These are phyloP conservation scores for Lycophotia porphyrea DNA, from an alignment of 2,888 invertebrate species.

Conservation along the genomic window DNA sequence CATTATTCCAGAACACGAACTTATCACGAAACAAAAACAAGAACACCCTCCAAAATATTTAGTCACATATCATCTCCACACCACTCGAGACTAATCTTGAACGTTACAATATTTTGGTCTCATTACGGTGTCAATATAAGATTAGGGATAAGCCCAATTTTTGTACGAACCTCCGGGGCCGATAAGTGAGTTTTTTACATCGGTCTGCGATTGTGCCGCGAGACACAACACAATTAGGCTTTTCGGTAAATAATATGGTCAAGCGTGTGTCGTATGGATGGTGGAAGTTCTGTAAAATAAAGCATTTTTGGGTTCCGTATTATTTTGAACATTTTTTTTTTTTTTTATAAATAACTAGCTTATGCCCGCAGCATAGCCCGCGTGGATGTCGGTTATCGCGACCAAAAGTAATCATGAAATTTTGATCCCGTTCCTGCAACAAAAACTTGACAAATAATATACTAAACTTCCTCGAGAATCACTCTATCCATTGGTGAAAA, in stretches of 20 bases:
- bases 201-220: slow-evolving; percentile 82
- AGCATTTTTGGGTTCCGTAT: neutral
- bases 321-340: neutral
- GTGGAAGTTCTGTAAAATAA: slow-evolving; percentile 43
- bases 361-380: too few species aligned
- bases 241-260: slow-evolving; percentile 61
- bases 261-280: slow-evolving; percentile 20
- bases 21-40: neutral
- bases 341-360: neutral
- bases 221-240: slow-evolving; percentile 80
- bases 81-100: slow-evolving; percentile 68
- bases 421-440: too few species aligned
- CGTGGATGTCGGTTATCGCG: too few species aligned
- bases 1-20: neutral
- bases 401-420: too few species aligned
- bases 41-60: neutral
- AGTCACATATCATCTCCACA: neutral
- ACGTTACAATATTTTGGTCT: slow-evolving; percentile 87
- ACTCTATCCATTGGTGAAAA: too few species aligned
- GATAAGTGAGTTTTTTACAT: slow-evolving; percentile 83
- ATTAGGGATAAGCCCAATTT: slow-evolving; percentile 89
- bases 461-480: too few species aligned
- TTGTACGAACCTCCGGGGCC: slow-evolving; percentile 74
- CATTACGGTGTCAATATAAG: slow-evolving; percentile 90
- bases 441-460: too few species aligned